Base-by-base conservation (phyloP, 2,888 invertebrate species). In the Hecatera dysodea region DNA sequence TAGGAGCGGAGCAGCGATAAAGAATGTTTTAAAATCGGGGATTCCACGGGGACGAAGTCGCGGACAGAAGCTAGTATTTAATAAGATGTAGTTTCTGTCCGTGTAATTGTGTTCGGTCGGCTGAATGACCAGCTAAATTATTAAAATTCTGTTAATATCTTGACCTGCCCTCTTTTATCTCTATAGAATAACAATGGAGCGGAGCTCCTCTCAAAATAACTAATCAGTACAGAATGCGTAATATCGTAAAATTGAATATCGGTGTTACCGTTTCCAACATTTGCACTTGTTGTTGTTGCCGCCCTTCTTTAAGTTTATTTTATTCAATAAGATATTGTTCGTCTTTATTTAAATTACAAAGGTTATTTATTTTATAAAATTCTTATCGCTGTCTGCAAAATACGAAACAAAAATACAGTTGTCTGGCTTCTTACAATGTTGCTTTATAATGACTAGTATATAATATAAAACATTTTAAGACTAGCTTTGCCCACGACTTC, bases 151-250 rank as follows among this genome's bases (percentile, higher is more conserved):
- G 73, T 57, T 67, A 15, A 57, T 52, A 79, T 79, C 57, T 48
- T 67, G 74, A 62, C 74, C 52, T 48, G 48, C 50, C 48, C 74
- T 67, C 73, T 78, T 78, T 77, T 75, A 75, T 75, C 78, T 64
- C 17, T 33, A 75, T 71, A 59, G 27, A 77, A 78, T 72, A 63
- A 75, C 66, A 61, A 67, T 61, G n/a, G 22, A 74, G 19, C 48
- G 27, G 24, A 65, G 19, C 39, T 61, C 48, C 69, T 73, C 53
- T 48, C 48, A 69, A 67, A 55, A 60, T 72, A 48, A 55, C 53
- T 39, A 67, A 75, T 72, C 68, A 33, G 42, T 39, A 75, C 39
- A 74, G 48, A 56, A 66, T 74, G 42, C 53, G 73, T 75, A 59
- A 53, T 67, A 46, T 52, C 44, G 36, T 75, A 29, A 8, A 46